Conservation (phyloP, 2,113 vertebrate species). For the Clinocottus analis region DNA sequence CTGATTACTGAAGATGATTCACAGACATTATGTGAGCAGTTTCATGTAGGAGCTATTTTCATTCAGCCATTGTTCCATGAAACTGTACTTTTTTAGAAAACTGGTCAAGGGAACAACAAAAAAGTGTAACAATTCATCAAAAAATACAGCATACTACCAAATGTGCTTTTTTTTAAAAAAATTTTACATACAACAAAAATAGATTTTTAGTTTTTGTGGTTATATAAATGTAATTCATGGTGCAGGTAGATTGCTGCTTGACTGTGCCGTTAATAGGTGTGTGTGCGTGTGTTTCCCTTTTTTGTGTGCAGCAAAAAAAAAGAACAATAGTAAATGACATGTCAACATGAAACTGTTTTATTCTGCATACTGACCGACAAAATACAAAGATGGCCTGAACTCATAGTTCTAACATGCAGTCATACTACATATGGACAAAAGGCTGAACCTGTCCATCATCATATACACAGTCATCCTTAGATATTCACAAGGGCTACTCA, state of each 20-base stretch:
- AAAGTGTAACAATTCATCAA: background rate
- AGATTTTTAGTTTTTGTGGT: too few relatives aligned
- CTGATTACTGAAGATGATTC: background rate
- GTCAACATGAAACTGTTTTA: too few relatives aligned
- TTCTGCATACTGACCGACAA: too few relatives aligned
- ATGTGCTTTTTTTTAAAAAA: too few relatives aligned
- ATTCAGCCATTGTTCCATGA: too few relatives aligned
- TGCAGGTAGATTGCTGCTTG: background rate
- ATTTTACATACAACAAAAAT: background rate
- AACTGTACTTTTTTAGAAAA: background rate
- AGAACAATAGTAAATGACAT: background rate
- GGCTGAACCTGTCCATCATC: background rate
- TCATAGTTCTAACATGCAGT: too few relatives aligned
- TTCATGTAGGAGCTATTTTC: too few relatives aligned
- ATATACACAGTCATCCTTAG: background rate
- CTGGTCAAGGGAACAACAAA: slow-evolving; percentile 2
- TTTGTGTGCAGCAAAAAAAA: background rate
- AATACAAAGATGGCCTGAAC: slow-evolving; percentile 16
- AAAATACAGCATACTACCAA: background rate
- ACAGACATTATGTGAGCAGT: background rate
- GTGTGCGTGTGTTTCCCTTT: too few relatives aligned
- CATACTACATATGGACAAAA: background rate
- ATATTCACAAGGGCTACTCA: background rate
- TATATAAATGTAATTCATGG: too few relatives aligned
- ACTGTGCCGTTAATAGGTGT: background rate